Base-by-base conservation (phyloP, 2,797 vertebrate species). In the Allenopithecus nigroviridis region DNA sequence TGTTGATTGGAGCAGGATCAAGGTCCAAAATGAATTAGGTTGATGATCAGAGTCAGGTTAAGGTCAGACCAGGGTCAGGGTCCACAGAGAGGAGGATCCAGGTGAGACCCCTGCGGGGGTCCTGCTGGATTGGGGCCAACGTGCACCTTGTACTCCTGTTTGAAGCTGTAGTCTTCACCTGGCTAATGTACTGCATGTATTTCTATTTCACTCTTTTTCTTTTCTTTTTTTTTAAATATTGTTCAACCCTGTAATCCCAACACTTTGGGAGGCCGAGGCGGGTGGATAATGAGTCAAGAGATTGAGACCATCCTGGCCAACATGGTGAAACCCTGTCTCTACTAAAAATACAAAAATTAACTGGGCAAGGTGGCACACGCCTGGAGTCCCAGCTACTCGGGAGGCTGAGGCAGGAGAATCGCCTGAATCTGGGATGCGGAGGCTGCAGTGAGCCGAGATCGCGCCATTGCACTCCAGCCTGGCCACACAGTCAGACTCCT, bases 111-210 rank as follows among this genome's bases (percentile, higher is more conserved):
- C 4, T 21, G 41, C 0, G 0, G 21, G 50, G 19, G 30, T 72
- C 64, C 80, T 6, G 64, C 72, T 0, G 50, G 33, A n/a, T 1
- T 5, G 1, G 50, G 33, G 30, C 74, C 3, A 81, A 94, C 97
- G 14, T 92, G 92, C 98, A 99, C 99, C 99, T 99, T 99, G 0
- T 99, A 99, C 98, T 99, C 99, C 98, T 99, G 99, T 98, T 99
- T 99, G 98, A 99, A 99, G 97, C 99, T 99, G 0, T 99, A 99
- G 95, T 99, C 99, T 99, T 99, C 99, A 99, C 99, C 99, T 99
- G 99, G 99, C 99, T 99, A 98, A 99, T 99, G 96, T 99, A 99
- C 98, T 99, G 28, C 46, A 14, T 0, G 68, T 30, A 79, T 78
- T 6, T 13, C 30, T 21, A 85, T 10, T 59, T 59, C 33, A 46